Evolutionary conservation across 2,888 invertebrate species (phyloP), one percentile per base, ranked within the genome.

Genomic region (Scrobipalpa costella): DNA sequence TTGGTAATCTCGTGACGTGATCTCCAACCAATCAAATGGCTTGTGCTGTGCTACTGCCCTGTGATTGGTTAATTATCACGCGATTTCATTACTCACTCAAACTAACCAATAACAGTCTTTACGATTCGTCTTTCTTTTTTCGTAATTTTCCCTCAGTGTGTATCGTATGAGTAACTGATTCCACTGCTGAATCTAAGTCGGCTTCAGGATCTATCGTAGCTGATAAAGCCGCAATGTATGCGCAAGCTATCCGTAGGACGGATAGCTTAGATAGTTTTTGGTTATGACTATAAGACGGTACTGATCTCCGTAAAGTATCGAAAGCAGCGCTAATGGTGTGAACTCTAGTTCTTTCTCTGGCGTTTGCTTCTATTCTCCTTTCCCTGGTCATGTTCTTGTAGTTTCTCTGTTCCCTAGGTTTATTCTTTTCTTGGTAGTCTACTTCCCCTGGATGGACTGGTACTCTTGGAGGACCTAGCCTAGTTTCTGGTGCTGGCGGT

Each of bases 301-400:
- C 95, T 0, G 97, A 93, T 66, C 93, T 92, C 55, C 98, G 92
- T 9, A 98, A 89, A 0, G 96, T 97, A 71, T 98, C 98, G 81
- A 98, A 98, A 0, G 98, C 98, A 0, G 98, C 98, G 77, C 98
- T 98, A 70, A 98, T 98, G 0, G 98, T 98, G 83, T 98, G 98
- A 0, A 98, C 98, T 61, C 98, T 92, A 7, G 98, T 97, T 65
- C 98, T 89, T 81, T 98, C 98, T 6, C 98, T 92, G 0, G 98
- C 98, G 79, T 98, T 98, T 0, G 98, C 98, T 81, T 98, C 98
- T 78, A 98, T 97, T 69, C 98, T 92, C 71, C 98, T 90, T 81
- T 98, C 98, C 19, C 97, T 92, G 0, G 97, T 98, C 98, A 98
- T 98, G 82, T 98, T 98, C 80, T 98, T 98, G 86, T 98, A 98